Evolutionary conservation across 1,140 invertebrate species (phyloP).

Genomic region (Scylla paramamosain): DNA sequence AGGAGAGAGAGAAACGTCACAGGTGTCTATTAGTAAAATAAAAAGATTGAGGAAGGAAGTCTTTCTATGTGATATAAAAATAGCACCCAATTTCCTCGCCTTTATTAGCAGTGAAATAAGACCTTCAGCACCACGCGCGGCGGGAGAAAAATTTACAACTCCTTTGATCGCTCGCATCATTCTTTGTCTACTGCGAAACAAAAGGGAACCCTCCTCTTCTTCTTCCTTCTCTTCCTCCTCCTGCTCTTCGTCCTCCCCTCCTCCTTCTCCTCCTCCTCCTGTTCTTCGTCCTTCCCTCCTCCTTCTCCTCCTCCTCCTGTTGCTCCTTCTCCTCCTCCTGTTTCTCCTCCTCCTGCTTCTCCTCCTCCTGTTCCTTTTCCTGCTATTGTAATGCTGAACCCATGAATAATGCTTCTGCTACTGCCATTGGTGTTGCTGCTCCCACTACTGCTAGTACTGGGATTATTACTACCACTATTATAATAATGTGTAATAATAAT

Average conservation of each 20-base stretch:
- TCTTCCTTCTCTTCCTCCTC: not conserved
- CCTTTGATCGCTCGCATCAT: not conserved
- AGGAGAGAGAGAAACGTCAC: not conserved
- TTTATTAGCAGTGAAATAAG: not conserved
- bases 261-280: not conserved
- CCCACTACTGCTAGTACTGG: too few species aligned
- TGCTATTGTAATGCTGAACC: not conserved
- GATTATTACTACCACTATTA: too few species aligned
- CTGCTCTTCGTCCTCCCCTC: not conserved
- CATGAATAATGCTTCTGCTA: not conserved
- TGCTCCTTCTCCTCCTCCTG: not conserved
- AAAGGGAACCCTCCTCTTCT: not conserved
- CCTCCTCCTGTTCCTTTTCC: slow-evolving; percentile 8
- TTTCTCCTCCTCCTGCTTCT: not conserved
- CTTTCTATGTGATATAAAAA: not conserved
- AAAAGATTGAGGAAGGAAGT: not conserved
- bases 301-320: not conserved
- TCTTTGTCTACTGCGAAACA: not conserved
- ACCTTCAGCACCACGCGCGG: not conserved
- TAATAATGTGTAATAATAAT: too few species aligned
- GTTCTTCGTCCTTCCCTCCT: not conserved
- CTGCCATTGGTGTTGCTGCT: too few species aligned
- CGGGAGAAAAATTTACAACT: not conserved
- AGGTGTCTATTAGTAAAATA: not conserved
- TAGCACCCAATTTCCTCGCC: not conserved